These are phyloP conservation scores for Theristus sp. DNA, from an alignment of 2,888 invertebrate species.

Conservation along the genomic window DNA sequence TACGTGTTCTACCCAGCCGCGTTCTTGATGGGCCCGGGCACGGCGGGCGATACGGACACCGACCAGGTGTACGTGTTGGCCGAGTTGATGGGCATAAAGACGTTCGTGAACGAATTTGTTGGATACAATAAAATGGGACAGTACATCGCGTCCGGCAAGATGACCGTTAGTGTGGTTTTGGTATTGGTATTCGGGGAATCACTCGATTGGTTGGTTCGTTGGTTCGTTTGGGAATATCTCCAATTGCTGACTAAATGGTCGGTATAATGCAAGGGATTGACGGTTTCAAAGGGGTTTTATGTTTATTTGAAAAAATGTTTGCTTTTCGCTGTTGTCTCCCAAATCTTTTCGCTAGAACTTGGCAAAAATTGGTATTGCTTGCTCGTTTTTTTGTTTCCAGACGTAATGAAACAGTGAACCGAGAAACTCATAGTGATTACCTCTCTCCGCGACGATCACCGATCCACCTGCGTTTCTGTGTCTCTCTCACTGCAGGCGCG, in stretches of 20 bases:
- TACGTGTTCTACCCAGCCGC: constrained; percentile 18
- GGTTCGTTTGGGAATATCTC: background rate
- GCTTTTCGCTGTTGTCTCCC: too few species aligned
- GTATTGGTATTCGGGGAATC: too few species aligned
- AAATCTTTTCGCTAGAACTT: too few species aligned
- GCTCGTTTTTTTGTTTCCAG: too few species aligned
- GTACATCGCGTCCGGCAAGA: constrained; percentile 7
- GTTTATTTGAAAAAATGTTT: too few species aligned
- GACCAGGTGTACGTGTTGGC: constrained; percentile 16
- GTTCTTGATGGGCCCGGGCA: constrained; percentile 17
- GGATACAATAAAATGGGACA: constrained; percentile 17
- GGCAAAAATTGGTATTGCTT: too few species aligned
- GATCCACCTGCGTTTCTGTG: too few species aligned
- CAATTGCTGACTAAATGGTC: background rate
- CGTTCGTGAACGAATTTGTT: constrained; percentile 22
- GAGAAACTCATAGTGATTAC: too few species aligned
- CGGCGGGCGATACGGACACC: background rate
- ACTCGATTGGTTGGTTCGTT: background rate
- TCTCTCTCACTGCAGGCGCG: constrained; percentile 41
- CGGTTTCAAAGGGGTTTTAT: too few species aligned
- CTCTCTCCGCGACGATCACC: too few species aligned
- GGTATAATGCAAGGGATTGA: background rate
- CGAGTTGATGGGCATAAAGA: constrained; percentile 21
- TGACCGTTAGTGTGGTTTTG: constrained; percentile 2
- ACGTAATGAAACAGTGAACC: too few species aligned